Percentiles rank a stretch among this genome's conserved stretches.
phyloP scores from a whole-genome alignment of 2,797 vertebrate species.

The Pseudochromis fuscus region DNA sequence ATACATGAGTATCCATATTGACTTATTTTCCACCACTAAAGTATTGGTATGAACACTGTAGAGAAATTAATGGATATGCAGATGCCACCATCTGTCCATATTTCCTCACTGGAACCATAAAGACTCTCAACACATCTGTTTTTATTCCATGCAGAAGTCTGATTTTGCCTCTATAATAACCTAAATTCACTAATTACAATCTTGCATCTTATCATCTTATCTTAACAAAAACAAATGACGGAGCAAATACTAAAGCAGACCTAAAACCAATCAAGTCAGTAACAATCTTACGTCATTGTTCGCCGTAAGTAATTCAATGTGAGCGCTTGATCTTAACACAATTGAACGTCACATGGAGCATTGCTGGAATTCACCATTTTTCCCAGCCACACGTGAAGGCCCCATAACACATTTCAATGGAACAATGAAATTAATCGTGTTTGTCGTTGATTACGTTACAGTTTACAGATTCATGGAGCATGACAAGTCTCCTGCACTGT shows the following conservation, averaged over 20 bases:
- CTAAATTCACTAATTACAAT: neutral
- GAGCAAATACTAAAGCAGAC: neutral
- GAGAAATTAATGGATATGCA: neutral
- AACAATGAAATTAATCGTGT: conserved; percentile 18
- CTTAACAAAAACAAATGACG: neutral
- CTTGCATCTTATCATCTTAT: neutral
- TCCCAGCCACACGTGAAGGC: conserved; percentile 11
- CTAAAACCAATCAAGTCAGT: neutral
- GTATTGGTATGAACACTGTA: neutral
- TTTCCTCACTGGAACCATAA: neutral
- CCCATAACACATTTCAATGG: conserved; percentile 19
- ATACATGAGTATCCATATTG: neutral
- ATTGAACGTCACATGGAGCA: neutral
- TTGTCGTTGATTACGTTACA: neutral
- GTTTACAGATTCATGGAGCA: neutral
- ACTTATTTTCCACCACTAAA: neutral
- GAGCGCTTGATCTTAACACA: neutral
- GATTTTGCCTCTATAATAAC: neutral
- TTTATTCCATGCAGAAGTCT: neutral
- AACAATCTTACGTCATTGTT: neutral
- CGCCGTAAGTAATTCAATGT: neutral
- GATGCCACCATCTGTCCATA: too few species aligned
- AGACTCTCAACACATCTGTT: neutral
- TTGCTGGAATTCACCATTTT: neutral
- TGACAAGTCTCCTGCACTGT: neutral